phyloP scores from a whole-genome alignment of 1,140 invertebrate genomes.

The Grapholita molesta region DNA sequence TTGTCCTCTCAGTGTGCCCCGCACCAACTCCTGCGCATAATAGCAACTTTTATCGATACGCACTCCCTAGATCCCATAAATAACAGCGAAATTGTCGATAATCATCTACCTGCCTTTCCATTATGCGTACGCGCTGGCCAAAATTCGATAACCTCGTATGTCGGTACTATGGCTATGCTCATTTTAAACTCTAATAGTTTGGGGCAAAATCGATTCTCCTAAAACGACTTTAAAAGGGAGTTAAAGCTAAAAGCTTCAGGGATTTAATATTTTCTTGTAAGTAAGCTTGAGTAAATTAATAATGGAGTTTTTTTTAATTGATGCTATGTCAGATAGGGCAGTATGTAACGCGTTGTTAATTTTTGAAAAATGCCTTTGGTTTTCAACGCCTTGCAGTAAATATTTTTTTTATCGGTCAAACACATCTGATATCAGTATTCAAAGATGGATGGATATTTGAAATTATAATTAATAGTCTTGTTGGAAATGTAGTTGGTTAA shows the following conservation, averaged over 20 bases:
- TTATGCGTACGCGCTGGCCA: background rate
- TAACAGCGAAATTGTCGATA: conserved; percentile 17
- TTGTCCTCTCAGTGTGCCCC: background rate
- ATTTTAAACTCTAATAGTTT: background rate
- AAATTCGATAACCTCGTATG: background rate
- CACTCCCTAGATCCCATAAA: conserved; percentile 15
- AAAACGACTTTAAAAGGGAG: background rate
- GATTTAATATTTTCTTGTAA: conserved; percentile 3
- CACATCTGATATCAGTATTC: background rate
- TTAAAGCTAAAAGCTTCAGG: background rate
- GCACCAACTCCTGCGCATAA: background rate
- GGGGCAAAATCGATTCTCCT: background rate
- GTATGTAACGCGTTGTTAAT: background rate
- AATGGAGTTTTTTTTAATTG: background rate
- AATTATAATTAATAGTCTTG: background rate
- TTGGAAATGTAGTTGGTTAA: background rate
- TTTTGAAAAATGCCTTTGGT: background rate
- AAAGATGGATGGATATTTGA: background rate
- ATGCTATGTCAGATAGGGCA: background rate
- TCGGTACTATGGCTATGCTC: background rate
- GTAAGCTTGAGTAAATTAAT: background rate
- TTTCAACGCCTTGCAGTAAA: background rate
- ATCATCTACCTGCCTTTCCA: conserved; percentile 12
- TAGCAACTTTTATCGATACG: conserved; percentile 16
- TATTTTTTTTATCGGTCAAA: background rate